Conservation (phyloP, 2,888 invertebrate species). For the Protula sp. region DNA sequence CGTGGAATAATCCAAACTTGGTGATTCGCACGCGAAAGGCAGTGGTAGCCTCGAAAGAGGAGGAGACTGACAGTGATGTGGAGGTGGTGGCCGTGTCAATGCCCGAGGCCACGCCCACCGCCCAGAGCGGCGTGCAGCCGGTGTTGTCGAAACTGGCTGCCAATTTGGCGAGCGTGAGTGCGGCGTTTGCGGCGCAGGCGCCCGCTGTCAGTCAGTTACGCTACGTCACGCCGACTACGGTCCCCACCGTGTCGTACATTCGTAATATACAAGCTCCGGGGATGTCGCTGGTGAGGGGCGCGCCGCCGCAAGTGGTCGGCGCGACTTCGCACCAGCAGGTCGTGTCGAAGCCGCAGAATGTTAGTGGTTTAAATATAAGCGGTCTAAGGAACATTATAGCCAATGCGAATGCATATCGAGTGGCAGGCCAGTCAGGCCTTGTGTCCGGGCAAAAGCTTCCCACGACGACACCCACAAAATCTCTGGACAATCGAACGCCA, state of each 20-base stretch:
- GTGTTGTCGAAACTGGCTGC: neutral
- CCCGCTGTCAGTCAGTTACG: neutral
- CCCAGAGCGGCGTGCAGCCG: neutral
- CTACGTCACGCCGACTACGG: neutral
- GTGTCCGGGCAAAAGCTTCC: neutral
- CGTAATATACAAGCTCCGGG: neutral
- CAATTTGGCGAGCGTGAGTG: too few species aligned
- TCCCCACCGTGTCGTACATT: neutral
- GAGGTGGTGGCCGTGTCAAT: neutral
- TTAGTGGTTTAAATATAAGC: too few species aligned
- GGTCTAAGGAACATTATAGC: neutral
- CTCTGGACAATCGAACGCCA: conserved; percentile 19
- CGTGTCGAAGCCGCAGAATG: too few species aligned
- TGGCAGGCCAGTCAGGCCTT: too few species aligned
- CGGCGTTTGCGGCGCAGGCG: too few species aligned
- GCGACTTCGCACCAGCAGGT: too few species aligned
- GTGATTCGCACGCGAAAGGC: conserved; percentile 51
- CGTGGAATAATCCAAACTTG: conserved; percentile 53
- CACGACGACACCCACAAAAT: neutral
- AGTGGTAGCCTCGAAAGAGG: conserved; percentile 12
- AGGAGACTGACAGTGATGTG: neutral
- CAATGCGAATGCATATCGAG: too few species aligned
- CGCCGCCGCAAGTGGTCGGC: too few species aligned
- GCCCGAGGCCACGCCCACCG: neutral
- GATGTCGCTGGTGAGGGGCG: neutral